These are phyloP conservation scores for Heloderma charlesbogerti DNA, from an alignment of 2,113 vertebrate species.

Conservation along the genomic window DNA sequence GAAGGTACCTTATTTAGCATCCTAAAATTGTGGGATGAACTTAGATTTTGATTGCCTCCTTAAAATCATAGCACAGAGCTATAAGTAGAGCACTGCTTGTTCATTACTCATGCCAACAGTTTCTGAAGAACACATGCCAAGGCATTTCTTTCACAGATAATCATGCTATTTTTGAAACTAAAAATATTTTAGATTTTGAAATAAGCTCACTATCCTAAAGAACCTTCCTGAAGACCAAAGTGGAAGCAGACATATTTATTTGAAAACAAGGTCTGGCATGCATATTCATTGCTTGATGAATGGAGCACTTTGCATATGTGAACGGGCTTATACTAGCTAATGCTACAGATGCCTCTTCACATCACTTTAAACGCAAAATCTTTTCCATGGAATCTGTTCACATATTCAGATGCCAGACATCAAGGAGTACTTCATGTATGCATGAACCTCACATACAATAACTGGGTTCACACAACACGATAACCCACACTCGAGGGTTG, in stretches of 20 bases:
- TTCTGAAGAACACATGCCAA: slow-evolving; percentile 2
- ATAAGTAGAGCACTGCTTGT: rapidly evolving
- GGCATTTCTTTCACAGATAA: slow-evolving; percentile 18
- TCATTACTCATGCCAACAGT: not conserved
- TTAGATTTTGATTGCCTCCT: not conserved
- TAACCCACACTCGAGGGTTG: too few relatives aligned
- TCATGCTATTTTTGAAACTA: slow-evolving; percentile 29
- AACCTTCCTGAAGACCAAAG: not conserved
- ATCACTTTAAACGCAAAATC: not conserved
- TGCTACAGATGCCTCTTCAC: too few relatives aligned
- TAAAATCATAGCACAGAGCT: not conserved
- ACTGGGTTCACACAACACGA: not conserved
- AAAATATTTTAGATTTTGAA: not conserved
- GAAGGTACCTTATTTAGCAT: not conserved
- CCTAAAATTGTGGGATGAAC: not conserved
- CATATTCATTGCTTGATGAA: not conserved
- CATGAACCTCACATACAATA: not conserved
- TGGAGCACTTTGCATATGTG: not conserved
- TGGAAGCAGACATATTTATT: not conserved
- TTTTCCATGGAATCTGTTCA: not conserved
- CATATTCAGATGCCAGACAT: not conserved
- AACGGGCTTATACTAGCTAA: not conserved
- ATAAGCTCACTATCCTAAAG: not conserved
- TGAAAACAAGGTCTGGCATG: not conserved
- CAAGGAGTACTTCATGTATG: not conserved